Base-by-base conservation (phyloP, 1,140 invertebrate genomes). In the Elymnias hypermnestra region DNA sequence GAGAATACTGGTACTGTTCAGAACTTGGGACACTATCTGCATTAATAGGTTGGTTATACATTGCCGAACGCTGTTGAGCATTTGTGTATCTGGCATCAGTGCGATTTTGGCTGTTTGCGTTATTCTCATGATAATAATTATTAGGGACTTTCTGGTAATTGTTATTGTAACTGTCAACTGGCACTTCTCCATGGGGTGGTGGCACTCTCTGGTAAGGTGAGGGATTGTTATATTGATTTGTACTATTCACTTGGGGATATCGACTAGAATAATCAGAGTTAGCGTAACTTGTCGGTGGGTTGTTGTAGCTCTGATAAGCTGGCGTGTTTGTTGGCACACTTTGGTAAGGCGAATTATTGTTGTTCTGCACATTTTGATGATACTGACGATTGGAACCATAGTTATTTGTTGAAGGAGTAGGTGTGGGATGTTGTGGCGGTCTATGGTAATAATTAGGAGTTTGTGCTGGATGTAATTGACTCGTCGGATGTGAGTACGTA, bases 201-300 rank as follows among this genome's bases (percentile, higher is more conserved):
- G 88, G 88, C 13, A 89, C 88, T 19, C 87, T 77, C 55, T 89
- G 88, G 57, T 89, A 90, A 54, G 87, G 57, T 53, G 88, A 83
- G 63, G 83, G 64, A 31, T 71, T 53, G 57, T 65, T 29, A 50
- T 74, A 68, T 63, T 81, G 71, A 60, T 70, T 78, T 48, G 68
- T 68, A 55, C 53, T 71, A 52, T 68, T 76, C 33, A 59, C 61
- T 65, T 60, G 83, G 63, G 60, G 75, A 54, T 62, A 77, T 62
- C 61, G 84, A 85, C 63, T 83, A 76, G 75, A 82, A 68, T 82
- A 83, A 62, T 85, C 74, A 33, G 72, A 64, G 57, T 69, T 79
- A 53, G 72, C 62, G 57, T 84, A 83, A 57, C 64, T 84, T 51
- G 83, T 85, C 71, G 86, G 83, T 63, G 63, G 77, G 74, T 54